phyloP scores from a whole-genome alignment of 2,113 vertebrate species.

The Emydocephalus ijimae region DNA sequence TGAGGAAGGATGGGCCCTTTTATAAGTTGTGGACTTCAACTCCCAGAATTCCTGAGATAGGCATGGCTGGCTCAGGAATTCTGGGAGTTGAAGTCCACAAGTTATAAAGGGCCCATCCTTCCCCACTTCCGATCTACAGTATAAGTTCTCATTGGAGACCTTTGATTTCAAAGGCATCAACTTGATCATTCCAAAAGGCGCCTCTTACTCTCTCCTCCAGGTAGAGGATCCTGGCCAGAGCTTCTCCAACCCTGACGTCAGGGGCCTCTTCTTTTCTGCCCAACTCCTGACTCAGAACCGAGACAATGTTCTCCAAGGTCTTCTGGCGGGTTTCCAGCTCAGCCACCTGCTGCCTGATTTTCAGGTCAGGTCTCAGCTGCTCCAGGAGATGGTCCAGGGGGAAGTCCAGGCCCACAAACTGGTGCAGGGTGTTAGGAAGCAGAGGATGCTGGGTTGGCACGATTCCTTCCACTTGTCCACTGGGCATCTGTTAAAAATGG shows the following conservation, averaged over 20 bases:
- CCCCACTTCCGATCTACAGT: background rate
- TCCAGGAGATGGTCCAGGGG: background rate
- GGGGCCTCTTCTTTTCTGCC: background rate
- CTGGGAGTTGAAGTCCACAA: background rate
- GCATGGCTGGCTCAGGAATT: background rate
- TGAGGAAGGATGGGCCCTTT: too few species aligned
- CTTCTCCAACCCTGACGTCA: background rate
- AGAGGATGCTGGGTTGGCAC: background rate
- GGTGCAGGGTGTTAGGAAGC: background rate
- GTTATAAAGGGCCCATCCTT: background rate
- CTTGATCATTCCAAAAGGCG: background rate
- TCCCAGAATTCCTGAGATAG: background rate
- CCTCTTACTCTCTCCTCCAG: slow-evolving; percentile 30
- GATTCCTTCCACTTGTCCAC: background rate
- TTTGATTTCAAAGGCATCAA: background rate
- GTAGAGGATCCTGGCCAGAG: slow-evolving; percentile 15
- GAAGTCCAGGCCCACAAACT: background rate
- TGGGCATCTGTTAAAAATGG: background rate
- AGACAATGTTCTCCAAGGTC: slow-evolving; percentile 30
- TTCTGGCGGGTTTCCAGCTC: slow-evolving; percentile 15
- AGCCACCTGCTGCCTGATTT: background rate
- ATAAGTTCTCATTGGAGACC: background rate
- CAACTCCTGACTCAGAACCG: slow-evolving; percentile 24
- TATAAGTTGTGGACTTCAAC: background rate
- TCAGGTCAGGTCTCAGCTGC: background rate